Percentiles rank a stretch among this genome's conserved stretches.
Evolutionary conservation across 2,888 invertebrate species (phyloP).

Genomic region (Adelognathus sp.): DNA sequence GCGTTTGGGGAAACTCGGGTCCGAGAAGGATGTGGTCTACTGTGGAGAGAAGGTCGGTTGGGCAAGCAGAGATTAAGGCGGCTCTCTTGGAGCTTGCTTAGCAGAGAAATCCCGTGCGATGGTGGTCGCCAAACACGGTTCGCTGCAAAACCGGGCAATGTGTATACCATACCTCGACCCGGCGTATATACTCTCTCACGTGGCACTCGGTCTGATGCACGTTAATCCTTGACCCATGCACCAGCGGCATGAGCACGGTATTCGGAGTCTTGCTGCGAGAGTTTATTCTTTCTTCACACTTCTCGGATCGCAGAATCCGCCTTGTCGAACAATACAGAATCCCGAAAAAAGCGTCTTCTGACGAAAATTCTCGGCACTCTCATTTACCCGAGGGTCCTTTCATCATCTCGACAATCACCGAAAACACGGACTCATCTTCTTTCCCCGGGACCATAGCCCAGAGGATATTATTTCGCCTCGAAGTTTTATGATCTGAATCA

Average conservation of each 20-base stretch:
- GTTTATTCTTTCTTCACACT: conserved; percentile 2
- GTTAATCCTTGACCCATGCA: conserved; percentile 68
- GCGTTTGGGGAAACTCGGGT: conserved; percentile 8
- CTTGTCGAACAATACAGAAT: background rate
- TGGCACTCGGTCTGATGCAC: conserved; percentile 70
- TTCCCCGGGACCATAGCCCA: no score
- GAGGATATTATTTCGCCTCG: no score
- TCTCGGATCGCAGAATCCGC: conserved; percentile 7
- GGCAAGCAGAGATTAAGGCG: conserved; percentile 71
- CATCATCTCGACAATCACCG: background rate
- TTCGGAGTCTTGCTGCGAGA: conserved; percentile 40
- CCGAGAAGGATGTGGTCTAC: conserved; percentile 25
- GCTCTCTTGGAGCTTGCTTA: conserved; percentile 67
- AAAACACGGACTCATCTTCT: background rate
- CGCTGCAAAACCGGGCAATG: conserved; percentile 19
- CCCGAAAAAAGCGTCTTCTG: conserved; percentile 2
- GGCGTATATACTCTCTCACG: background rate
- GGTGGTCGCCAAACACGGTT: conserved; percentile 27
- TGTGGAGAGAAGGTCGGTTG: conserved; percentile 62
- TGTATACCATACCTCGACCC: no score
- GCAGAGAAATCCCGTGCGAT: conserved; percentile 66
- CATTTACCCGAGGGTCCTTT: background rate
- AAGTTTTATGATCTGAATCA: no score
- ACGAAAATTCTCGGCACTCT: background rate
- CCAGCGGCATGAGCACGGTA: conserved; percentile 35